phyloP scores from a whole-genome alignment of 2,113 vertebrate genomes.

The Aythya baeri region DNA sequence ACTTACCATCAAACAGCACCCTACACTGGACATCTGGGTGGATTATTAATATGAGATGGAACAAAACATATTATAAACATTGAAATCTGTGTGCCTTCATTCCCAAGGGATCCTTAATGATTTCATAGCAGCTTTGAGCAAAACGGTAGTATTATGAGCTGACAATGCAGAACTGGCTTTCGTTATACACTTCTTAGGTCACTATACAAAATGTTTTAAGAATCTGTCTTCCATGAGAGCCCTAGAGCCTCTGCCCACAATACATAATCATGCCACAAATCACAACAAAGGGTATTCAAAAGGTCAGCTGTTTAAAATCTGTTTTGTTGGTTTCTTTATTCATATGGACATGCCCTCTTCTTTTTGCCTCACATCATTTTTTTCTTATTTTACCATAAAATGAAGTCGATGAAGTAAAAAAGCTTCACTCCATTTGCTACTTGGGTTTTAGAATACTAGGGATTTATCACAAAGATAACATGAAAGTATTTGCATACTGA shows the following conservation, averaged over 20 bases:
- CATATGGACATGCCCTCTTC: neutral
- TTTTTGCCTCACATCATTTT: neutral
- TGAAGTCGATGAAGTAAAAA: neutral
- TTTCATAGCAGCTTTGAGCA: neutral
- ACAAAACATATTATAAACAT: constrained; percentile 31
- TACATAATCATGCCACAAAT: neutral
- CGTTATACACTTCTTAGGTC: neutral
- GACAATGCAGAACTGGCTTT: neutral
- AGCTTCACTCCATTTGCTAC: neutral
- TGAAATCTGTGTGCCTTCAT: neutral
- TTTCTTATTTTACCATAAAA: neutral
- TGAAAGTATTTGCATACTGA: constrained; percentile 2
- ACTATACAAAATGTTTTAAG: neutral
- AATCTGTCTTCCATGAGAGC: neutral
- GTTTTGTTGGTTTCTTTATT: neutral
- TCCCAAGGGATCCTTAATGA: neutral
- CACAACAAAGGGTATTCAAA: neutral
- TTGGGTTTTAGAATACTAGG: neutral
- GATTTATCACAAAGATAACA: neutral
- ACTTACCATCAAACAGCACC: constrained; percentile 1
- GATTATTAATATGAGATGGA: constrained; percentile 20
- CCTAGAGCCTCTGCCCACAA: neutral
- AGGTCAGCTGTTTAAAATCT: neutral
- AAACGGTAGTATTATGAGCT: neutral
- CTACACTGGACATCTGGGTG: constrained; percentile 12